These are phyloP conservation scores for Gambusia holbrooki DNA, from an alignment of 2,113 vertebrate species.

Conservation along the genomic window DNA sequence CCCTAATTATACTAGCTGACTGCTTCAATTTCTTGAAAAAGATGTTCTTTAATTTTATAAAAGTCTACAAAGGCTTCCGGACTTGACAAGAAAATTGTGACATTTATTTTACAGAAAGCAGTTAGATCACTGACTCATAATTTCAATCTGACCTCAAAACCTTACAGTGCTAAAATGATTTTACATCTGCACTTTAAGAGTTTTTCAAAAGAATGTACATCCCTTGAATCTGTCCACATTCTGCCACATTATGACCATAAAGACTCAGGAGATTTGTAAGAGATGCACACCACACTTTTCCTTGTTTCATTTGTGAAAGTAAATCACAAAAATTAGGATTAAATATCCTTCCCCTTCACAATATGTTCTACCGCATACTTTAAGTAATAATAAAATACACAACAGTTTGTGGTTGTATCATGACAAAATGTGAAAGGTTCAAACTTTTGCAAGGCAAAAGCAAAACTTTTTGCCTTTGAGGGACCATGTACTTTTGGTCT, in stretches of 20 bases:
- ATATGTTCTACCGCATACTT: neutral
- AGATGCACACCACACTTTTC: too few relatives aligned
- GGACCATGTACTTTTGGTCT: too few relatives aligned
- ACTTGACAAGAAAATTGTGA: constrained; percentile 17
- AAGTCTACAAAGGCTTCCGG: constrained; percentile 15
- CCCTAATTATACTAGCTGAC: constrained; percentile 18
- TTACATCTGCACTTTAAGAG: neutral
- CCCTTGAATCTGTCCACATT: neutral
- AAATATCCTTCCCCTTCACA: too few relatives aligned
- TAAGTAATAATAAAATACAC: neutral
- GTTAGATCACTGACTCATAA: constrained; percentile 1
- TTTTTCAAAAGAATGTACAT: too few relatives aligned
- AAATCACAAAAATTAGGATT: too few relatives aligned
- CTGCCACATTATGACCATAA: neutral
- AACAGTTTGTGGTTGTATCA: neutral
- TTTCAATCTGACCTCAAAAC: neutral
- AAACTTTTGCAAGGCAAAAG: too few relatives aligned
- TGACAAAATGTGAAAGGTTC: neutral
- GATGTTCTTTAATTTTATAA: constrained; percentile 1
- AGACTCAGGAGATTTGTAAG: neutral
- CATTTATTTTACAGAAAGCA: constrained; percentile 5
- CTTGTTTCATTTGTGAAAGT: too few relatives aligned
- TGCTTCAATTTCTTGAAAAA: constrained; percentile 18
- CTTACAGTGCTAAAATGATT: neutral
- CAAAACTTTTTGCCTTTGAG: too few relatives aligned